phyloP scores from a whole-genome alignment of 1,140 invertebrate genomes.

The Pseudomyrmex flavicornis region DNA sequence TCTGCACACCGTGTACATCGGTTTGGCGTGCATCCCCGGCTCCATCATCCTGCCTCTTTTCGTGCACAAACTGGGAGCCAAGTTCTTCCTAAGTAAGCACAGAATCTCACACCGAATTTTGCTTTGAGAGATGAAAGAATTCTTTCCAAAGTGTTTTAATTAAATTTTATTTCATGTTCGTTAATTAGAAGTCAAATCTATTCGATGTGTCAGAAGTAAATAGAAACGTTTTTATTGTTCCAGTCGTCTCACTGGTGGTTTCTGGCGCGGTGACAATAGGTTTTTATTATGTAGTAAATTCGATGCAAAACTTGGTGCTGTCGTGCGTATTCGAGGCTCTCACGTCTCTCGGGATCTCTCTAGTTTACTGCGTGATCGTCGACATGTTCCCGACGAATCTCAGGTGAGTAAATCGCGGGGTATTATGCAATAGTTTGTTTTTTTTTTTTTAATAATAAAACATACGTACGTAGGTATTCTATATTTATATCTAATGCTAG shows the following conservation, averaged over 20 bases:
- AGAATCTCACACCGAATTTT: neutral
- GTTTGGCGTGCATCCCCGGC: slow-evolving; percentile 90
- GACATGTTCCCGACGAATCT: slow-evolving; percentile 92
- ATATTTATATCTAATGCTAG: too few relatives aligned
- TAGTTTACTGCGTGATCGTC: slow-evolving; percentile 91
- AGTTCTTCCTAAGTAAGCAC: slow-evolving; percentile 90
- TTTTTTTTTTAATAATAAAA: too few relatives aligned
- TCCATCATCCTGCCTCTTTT: slow-evolving; percentile 90
- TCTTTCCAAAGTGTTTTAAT: neutral
- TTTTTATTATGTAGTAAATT: slow-evolving; percentile 90
- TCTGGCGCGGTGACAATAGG: slow-evolving; percentile 91
- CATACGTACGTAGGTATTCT: too few relatives aligned
- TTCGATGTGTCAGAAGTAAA: neutral
- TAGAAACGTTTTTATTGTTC: slow-evolving; percentile 63
- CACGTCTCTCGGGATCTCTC: slow-evolving; percentile 90
- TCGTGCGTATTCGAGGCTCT: slow-evolving; percentile 91
- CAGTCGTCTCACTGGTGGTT: slow-evolving; percentile 90
- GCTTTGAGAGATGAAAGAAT: neutral
- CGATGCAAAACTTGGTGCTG: slow-evolving; percentile 89
- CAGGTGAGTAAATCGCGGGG: slow-evolving; percentile 84
- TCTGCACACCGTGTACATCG: slow-evolving; percentile 90
- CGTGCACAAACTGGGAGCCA: slow-evolving; percentile 90
- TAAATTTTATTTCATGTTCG: neutral
- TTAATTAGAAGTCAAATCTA: neutral
- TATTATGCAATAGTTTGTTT: neutral